Conservation (phyloP, 2,888 invertebrate species). For the Clanis bilineata region DNA sequence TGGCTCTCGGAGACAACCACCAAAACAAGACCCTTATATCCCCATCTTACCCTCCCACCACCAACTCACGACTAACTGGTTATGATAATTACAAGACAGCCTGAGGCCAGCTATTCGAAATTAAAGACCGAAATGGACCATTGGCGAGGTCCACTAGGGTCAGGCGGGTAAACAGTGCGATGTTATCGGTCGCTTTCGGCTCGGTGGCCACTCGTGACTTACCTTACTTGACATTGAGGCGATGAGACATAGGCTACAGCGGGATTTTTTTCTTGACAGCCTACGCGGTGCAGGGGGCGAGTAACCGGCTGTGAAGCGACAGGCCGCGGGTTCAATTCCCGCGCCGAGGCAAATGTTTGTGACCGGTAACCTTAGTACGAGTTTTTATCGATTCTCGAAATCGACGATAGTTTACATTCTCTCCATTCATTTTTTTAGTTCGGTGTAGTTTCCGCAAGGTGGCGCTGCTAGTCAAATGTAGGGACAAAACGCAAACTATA, state of each 20-base stretch:
- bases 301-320: no score
- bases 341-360: no score
- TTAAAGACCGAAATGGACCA: slow-evolving; percentile 51
- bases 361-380: no score
- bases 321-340: no score
- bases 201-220: slow-evolving; percentile 78
- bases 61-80: not conserved
- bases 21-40: not conserved
- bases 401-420: no score
- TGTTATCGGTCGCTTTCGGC: slow-evolving; percentile 76
- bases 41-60: not conserved
- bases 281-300: no score
- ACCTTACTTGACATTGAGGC: slow-evolving; percentile 62
- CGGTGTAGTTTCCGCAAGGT: no score
- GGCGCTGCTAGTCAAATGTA: no score
- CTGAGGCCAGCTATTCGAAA: slow-evolving; percentile 12
- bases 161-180: slow-evolving; percentile 70
- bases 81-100: slow-evolving; percentile 8
- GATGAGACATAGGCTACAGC: slow-evolving; percentile 32
- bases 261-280: slow-evolving; percentile 15
- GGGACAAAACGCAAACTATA: no score
- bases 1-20: no score
- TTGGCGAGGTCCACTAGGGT: slow-evolving; percentile 58
- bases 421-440: no score
- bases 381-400: no score